Conservation (phyloP, 2,888 invertebrate genomes). For the Melinaea marsaeus region DNA sequence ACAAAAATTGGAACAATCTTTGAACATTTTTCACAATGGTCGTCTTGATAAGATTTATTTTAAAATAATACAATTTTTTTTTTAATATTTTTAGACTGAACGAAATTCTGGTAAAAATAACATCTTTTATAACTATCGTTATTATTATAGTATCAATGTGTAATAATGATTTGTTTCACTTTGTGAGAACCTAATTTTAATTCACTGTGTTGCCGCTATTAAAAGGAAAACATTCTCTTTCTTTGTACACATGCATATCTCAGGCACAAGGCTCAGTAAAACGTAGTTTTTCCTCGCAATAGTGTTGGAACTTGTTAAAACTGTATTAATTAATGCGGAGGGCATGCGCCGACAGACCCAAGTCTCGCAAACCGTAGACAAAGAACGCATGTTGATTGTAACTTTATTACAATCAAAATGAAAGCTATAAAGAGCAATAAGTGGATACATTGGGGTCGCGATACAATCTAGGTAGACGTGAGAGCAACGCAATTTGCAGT, state of each 20-base stretch:
- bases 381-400: slow-evolving; percentile 11
- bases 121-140: no score
- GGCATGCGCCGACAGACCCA: slow-evolving; percentile 2
- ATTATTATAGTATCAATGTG: no score
- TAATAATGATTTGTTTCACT: no score
- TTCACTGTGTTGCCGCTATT: not conserved
- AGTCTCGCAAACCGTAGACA: slow-evolving; percentile 6
- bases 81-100: not conserved
- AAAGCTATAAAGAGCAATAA: slow-evolving; percentile 19
- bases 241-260: no score
- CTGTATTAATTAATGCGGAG: slow-evolving; percentile 6
- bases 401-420: slow-evolving; percentile 14
- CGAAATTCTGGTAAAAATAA: no score
- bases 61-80: not conserved
- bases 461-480: slow-evolving; percentile 25
- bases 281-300: slow-evolving; percentile 1
- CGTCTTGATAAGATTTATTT: not conserved
- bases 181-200: not conserved
- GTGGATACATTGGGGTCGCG: slow-evolving; percentile 15
- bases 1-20: slow-evolving; percentile 28
- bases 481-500: slow-evolving; percentile 67
- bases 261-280: not conserved
- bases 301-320: slow-evolving; percentile 7
- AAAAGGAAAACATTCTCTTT: no score
- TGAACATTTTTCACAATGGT: slow-evolving; percentile 24